These are phyloP conservation scores for Promerops cafer DNA, from an alignment of 2,113 vertebrate genomes.

Conservation along the genomic window DNA sequence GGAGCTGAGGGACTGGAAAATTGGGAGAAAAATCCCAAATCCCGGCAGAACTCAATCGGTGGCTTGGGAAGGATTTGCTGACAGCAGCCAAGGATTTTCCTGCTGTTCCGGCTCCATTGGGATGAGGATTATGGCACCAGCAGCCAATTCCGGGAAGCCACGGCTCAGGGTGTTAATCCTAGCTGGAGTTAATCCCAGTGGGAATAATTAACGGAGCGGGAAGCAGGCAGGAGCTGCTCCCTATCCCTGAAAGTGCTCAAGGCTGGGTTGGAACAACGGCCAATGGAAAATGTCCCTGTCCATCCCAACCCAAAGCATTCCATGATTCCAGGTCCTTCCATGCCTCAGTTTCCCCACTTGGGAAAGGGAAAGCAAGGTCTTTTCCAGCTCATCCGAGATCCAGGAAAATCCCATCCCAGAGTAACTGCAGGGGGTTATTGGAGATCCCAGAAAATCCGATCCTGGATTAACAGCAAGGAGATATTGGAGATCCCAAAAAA, in stretches of 20 bases:
- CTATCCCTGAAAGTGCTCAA: neutral
- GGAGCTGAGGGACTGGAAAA: neutral
- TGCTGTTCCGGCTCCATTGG: accelerated
- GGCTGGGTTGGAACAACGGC: accelerated
- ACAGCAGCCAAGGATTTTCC: neutral
- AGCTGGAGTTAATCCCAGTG: neutral
- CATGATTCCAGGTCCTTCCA: accelerated
- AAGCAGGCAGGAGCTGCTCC: neutral
- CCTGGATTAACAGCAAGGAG: neutral
- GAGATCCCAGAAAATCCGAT: neutral
- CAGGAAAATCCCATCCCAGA: neutral
- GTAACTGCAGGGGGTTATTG: accelerated
- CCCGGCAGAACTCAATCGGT: accelerated
- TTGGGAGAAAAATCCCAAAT: accelerated
- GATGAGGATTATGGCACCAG: neutral
- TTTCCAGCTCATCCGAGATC: neutral
- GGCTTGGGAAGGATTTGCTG: accelerated
- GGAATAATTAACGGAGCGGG: neutral
- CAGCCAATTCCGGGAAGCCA: neutral
- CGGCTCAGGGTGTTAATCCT: accelerated
- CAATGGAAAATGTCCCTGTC: neutral
- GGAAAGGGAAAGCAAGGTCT: neutral
- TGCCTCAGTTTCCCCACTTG: neutral
- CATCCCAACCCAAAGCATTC: neutral
- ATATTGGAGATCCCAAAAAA: accelerated